Percentiles rank a stretch among this genome's conserved stretches.
Evolutionary conservation across 1,140 invertebrate genomes (phyloP).

Genomic region (Zelostemma sp.): DNA sequence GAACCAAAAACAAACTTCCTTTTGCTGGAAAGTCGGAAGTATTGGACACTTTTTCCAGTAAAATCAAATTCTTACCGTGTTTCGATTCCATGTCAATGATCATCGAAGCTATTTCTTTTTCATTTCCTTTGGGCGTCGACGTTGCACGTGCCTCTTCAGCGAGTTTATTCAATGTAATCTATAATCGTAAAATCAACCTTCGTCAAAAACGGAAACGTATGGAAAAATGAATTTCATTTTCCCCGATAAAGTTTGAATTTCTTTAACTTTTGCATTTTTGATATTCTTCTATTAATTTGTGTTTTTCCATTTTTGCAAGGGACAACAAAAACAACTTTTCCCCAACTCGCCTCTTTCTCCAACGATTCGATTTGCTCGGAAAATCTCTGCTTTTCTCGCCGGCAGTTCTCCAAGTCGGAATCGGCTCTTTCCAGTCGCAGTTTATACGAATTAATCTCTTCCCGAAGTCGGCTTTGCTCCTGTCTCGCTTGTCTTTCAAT

Average conservation of each 20-base stretch:
- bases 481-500: constrained; percentile 80
- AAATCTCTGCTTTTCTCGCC: constrained; percentile 81
- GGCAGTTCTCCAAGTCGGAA: constrained; percentile 81
- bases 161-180: constrained; percentile 68
- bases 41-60: no score
- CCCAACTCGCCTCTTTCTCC: constrained; percentile 81
- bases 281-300: no score
- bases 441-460: constrained; percentile 82
- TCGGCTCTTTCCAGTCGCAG: constrained; percentile 83
- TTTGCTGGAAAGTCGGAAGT: no score
- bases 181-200: constrained; percentile 1
- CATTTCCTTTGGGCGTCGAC: constrained; percentile 69
- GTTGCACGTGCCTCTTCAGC: constrained; percentile 46
- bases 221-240: no score
- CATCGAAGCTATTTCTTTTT: constrained; percentile 79
- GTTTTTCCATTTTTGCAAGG: no score
- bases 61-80: constrained; percentile 80
- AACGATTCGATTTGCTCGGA: constrained; percentile 81
- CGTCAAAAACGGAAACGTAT: neutral
- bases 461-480: constrained; percentile 79
- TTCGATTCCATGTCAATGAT: constrained; percentile 84
- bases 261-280: no score
- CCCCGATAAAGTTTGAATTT: no score
- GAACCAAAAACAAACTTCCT: no score
- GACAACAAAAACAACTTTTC: no score